phyloP scores from a whole-genome alignment of 2,113 vertebrate species.

The Plotosus lineatus region DNA sequence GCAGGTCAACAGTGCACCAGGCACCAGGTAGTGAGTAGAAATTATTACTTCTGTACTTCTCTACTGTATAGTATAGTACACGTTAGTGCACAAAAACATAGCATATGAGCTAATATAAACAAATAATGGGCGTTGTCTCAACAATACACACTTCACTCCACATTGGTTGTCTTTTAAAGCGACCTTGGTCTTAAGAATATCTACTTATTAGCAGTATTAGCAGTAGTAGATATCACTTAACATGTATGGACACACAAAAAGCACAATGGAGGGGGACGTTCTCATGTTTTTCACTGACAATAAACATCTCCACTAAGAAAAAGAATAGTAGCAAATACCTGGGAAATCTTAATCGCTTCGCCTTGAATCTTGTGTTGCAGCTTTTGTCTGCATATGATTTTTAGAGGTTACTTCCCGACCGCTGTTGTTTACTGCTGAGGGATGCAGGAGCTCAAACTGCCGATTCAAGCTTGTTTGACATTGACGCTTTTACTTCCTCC shows the following conservation, averaged over 20 bases:
- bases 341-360: background rate
- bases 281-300: background rate
- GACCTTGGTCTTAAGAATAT: background rate
- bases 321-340: conserved; percentile 6
- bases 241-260: background rate
- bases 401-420: background rate
- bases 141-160: no score
- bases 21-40: background rate
- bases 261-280: background rate
- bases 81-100: background rate
- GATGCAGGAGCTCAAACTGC: conserved; percentile 54
- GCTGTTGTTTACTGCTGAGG: conserved; percentile 21
- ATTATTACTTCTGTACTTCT: background rate
- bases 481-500: conserved; percentile 58
- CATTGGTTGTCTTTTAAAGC: background rate
- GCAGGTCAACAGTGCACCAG: background rate
- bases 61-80: no score
- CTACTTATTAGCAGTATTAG: background rate
- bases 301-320: background rate
- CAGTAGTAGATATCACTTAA: background rate
- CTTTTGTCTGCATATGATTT: conserved; percentile 24
- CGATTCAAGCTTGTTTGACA: conserved; percentile 63
- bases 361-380: background rate
- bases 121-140: background rate
- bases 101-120: background rate